Evolutionary conservation across 1,140 invertebrate genomes (phyloP).

Genomic region (Philotrypesis tridentata): DNA sequence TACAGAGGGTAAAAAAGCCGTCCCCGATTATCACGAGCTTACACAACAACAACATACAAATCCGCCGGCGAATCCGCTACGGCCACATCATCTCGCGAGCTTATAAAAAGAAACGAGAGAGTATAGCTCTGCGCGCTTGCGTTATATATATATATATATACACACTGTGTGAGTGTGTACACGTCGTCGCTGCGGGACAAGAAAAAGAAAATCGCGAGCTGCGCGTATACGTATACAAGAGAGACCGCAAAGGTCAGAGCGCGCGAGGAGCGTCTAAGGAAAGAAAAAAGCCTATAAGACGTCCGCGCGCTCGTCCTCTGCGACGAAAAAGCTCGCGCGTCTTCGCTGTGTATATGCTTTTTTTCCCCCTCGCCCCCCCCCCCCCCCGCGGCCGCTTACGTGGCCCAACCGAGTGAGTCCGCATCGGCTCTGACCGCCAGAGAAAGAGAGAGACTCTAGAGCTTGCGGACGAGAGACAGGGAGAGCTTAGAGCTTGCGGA

Average conservation of each 20-base stretch:
- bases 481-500: constrained; percentile 17
- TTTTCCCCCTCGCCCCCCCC: not conserved
- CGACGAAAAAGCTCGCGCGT: not conserved
- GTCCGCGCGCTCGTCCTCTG: not conserved
- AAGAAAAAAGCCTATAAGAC: constrained; percentile 4
- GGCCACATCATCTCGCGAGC: not conserved
- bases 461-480: constrained; percentile 13
- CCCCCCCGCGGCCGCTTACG: constrained; percentile 58
- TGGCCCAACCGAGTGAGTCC: constrained; percentile 72
- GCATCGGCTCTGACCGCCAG: constrained; percentile 54
- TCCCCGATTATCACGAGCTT: no score
- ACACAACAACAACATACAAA: no score
- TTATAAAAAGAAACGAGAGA: not conserved
- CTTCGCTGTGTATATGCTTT: no score
- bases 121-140: no score
- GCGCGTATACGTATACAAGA: no score
- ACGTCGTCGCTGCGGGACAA: no score
- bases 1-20: no score
- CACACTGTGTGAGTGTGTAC: no score
- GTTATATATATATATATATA: no score
- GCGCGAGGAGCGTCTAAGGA: no score
- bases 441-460: not conserved
- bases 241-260: no score
- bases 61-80: not conserved
- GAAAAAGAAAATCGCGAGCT: no score